These are phyloP conservation scores for Cuniculus paca DNA, from an alignment of 2,797 vertebrate species.

Conservation along the genomic window DNA sequence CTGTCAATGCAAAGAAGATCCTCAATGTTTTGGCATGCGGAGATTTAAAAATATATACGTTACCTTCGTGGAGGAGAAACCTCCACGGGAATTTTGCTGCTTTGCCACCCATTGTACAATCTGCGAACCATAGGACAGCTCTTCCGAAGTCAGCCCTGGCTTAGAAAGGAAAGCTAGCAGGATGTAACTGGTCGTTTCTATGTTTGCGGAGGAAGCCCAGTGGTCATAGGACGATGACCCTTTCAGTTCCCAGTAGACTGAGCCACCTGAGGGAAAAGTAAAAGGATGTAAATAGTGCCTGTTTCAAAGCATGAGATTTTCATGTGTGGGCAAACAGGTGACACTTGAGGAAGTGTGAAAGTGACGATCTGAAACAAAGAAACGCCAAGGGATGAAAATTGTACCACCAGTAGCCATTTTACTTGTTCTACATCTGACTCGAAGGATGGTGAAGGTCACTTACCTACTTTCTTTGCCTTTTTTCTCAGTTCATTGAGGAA, in stretches of 20 bases:
- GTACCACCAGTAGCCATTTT: not conserved
- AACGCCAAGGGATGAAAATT: not conserved
- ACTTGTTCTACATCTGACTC: not conserved
- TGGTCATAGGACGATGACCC: conserved; percentile 60
- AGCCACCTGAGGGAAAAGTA: conserved; percentile 76
- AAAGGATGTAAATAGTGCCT: not conserved
- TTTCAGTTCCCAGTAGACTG: conserved; percentile 84
- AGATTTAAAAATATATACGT: not conserved
- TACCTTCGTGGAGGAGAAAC: conserved; percentile 95
- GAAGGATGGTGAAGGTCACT: conserved; percentile 56
- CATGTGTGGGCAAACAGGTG: not conserved
- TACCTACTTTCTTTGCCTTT: conserved; percentile 82
- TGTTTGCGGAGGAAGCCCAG: conserved; percentile 89
- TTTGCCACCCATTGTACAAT: conserved; percentile 92
- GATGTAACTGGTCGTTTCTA: conserved; percentile 92
- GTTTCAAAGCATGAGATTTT: not conserved
- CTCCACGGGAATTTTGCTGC: conserved; percentile 93
- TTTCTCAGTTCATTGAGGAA: conserved; percentile 80
- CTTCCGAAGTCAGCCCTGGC: conserved; percentile 80
- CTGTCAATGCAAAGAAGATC: not conserved
- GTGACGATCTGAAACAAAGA: no score
- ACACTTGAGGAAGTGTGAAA: not conserved
- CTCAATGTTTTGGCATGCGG: not conserved
- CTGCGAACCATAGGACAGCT: conserved; percentile 86
- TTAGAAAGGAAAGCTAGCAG: conserved; percentile 90